A percentile compares a stretch with the other conserved stretches of the same genome.
Conservation (phyloP, 2,888 invertebrate genomes). For the Sphecodes monilicornis region DNA sequence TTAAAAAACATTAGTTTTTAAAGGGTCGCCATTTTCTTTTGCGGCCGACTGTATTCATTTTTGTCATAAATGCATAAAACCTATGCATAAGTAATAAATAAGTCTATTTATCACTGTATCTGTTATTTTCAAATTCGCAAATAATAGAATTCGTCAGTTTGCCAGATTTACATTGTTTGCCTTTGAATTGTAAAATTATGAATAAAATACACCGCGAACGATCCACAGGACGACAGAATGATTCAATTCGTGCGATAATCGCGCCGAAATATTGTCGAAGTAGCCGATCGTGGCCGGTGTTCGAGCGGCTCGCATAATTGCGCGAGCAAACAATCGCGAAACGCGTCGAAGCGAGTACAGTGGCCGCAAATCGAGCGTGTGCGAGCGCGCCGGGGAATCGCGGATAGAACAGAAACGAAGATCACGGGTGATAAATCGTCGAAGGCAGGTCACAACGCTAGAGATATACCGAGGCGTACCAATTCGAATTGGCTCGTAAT, state of each 20-base stretch:
- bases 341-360: constrained; percentile 23
- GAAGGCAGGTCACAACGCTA: constrained; percentile 59
- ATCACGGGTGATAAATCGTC: constrained; percentile 67
- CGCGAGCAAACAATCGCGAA: constrained; percentile 27
- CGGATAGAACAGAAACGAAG: constrained; percentile 55
- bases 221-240: neutral
- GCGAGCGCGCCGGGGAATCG: constrained; percentile 34
- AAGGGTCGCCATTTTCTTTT: too few species aligned
- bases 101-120: too few species aligned
- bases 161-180: neutral
- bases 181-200: neutral
- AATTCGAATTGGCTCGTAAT: constrained; percentile 74
- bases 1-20: too few species aligned
- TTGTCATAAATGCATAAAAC: too few species aligned
- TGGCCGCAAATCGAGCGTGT: constrained; percentile 54
- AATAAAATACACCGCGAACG: too few species aligned
- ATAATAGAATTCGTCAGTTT: too few species aligned
- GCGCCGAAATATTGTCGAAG: constrained; percentile 10
- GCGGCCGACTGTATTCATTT: too few species aligned
- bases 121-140: too few species aligned
- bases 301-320: constrained; percentile 27
- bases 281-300: constrained; percentile 16
- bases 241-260: constrained; percentile 21
- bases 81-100: too few species aligned
- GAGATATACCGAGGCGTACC: constrained; percentile 61